These are phyloP conservation scores for Dolichotis patagonum DNA, from an alignment of 2,113 vertebrate species.

Conservation along the genomic window DNA sequence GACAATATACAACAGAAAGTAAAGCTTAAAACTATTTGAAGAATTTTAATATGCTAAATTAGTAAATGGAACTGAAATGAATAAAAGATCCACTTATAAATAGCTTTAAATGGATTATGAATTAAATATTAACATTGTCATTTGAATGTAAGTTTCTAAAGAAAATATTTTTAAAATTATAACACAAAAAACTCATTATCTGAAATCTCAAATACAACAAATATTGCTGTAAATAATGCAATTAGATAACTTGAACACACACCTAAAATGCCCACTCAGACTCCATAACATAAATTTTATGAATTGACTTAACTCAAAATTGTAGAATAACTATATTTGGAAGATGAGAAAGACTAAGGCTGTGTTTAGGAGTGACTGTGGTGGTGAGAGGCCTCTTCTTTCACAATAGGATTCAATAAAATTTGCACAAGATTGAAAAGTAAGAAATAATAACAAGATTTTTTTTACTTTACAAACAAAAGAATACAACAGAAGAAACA, in stretches of 20 bases:
- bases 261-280: not conserved
- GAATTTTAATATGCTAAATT: conserved; percentile 38
- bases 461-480: not conserved
- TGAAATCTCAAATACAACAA: conserved; percentile 4
- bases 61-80: not conserved
- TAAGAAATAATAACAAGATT: not conserved
- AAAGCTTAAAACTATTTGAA: not conserved
- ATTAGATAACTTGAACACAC: not conserved
- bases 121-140: not conserved
- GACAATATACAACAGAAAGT: not conserved
- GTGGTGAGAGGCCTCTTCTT: not conserved
- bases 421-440: not conserved
- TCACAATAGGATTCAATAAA: not conserved
- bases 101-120: not conserved
- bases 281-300: not conserved
- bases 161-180: not conserved
- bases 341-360: not conserved
- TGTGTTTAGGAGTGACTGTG: not conserved
- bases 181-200: not conserved
- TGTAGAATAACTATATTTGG: not conserved
- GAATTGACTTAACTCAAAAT: not conserved
- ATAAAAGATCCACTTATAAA: not conserved
- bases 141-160: not conserved
- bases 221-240: not conserved
- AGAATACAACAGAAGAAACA: not conserved